Conservation (phyloP, 2,113 vertebrate genomes). For the Anseranas semipalmata region DNA sequence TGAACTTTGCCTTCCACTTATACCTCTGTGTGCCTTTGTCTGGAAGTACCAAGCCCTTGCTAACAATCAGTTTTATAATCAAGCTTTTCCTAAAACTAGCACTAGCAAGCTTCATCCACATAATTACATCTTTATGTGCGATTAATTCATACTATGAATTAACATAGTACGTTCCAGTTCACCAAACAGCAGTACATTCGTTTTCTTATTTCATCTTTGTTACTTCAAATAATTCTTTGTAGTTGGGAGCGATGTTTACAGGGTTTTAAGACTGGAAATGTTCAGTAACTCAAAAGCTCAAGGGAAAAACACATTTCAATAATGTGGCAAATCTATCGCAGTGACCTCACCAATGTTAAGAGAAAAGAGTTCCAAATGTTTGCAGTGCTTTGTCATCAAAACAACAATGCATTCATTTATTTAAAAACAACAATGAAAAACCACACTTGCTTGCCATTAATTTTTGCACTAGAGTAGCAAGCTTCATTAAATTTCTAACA, state of each 20-base stretch:
- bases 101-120: background rate
- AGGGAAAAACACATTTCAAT: background rate
- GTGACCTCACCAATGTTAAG: background rate
- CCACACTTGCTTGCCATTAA: background rate
- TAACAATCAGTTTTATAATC: background rate
- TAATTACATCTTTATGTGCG: background rate
- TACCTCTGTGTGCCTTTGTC: background rate
- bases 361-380: background rate
- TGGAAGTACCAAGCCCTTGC: background rate
- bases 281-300: background rate
- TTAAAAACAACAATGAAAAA: background rate
- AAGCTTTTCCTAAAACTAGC: background rate
- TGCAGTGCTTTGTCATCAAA: background rate
- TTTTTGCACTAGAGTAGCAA: background rate
- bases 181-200: background rate
- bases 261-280: background rate
- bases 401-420: background rate
- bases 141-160: background rate
- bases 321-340: background rate
- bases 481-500: background rate
- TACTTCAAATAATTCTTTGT: background rate
- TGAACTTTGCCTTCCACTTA: fast-evolving
- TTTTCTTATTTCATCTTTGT: background rate
- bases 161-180: background rate
- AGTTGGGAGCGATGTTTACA: background rate